Conservation (phyloP, 2,113 vertebrate genomes). For the Semnopithecus entellus region DNA sequence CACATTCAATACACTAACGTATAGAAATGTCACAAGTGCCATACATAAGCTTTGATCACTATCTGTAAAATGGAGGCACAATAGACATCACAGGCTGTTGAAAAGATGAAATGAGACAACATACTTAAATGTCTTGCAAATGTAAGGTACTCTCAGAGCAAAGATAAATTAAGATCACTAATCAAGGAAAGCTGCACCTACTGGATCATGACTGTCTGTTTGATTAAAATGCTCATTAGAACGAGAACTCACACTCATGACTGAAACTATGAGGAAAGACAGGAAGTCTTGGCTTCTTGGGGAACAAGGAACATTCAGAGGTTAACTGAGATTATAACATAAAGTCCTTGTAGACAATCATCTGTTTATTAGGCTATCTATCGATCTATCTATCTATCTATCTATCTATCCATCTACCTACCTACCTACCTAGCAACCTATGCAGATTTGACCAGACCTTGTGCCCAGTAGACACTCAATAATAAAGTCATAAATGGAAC, state of each 20-base stretch:
- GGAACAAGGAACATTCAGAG: neutral
- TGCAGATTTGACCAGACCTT: neutral
- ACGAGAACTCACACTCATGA: neutral
- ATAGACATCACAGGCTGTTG: neutral
- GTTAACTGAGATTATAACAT: neutral
- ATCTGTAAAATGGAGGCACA: slow-evolving; percentile 10
- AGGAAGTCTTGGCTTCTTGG: neutral
- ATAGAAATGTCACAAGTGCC: neutral
- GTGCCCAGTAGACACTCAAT: neutral
- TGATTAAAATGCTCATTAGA: slow-evolving; percentile 15
- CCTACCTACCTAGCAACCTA: neutral
- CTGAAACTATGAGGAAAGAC: neutral
- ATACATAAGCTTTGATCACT: neutral
- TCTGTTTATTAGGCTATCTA: neutral
- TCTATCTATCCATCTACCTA: neutral
- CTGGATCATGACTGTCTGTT: neutral
- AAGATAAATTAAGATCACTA: slow-evolving; percentile 42
- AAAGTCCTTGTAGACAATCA: neutral
- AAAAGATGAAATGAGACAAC: neutral
- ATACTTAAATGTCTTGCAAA: slow-evolving; percentile 1
- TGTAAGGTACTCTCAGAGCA: slow-evolving; percentile 15
- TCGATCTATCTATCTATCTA: neutral
- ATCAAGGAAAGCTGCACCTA: neutral
- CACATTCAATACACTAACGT: neutral
- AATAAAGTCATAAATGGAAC: neutral